These are phyloP conservation scores for Ariolimax columbianus DNA, from an alignment of 2,888 invertebrate genomes.

Conservation along the genomic window DNA sequence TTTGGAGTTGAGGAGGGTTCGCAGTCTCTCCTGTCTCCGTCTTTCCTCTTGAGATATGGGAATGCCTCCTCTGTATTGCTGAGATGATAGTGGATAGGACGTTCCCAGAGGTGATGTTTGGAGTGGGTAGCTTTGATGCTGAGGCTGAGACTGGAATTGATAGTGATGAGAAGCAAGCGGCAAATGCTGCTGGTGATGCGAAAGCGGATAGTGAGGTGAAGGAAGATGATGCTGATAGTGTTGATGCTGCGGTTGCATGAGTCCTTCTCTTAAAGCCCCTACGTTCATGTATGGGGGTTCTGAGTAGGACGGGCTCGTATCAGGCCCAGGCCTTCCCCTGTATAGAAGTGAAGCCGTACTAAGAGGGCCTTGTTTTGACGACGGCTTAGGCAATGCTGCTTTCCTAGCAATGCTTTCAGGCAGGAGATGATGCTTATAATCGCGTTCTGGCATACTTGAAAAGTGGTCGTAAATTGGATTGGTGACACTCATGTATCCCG, in stretches of 20 bases:
- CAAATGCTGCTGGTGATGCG: slow-evolving; percentile 23
- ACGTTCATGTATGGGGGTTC: slow-evolving; percentile 56
- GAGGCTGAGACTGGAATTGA: slow-evolving; percentile 26
- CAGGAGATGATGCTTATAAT: slow-evolving; percentile 58
- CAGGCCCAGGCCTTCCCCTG: slow-evolving; percentile 23
- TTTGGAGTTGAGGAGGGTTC: slow-evolving; percentile 72
- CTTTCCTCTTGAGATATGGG: slow-evolving; percentile 58
- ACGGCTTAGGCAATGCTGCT: slow-evolving; percentile 51
- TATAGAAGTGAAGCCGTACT: slow-evolving; percentile 16
- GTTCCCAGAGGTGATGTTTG: slow-evolving; percentile 40
- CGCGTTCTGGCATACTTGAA: slow-evolving; percentile 55
- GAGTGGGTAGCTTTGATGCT: slow-evolving; percentile 34
- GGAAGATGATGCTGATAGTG: slow-evolving; percentile 42
- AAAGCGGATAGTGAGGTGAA: slow-evolving; percentile 31
- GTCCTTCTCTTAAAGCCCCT: slow-evolving; percentile 50
- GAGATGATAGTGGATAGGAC: slow-evolving; percentile 22
- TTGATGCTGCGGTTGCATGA: slow-evolving; percentile 41
- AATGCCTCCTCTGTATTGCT: slow-evolving; percentile 51
- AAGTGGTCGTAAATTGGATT: slow-evolving; percentile 51
- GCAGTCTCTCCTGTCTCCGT: slow-evolving; percentile 69
- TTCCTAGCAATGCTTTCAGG: slow-evolving; percentile 54
- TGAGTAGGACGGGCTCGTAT: slow-evolving; percentile 43
- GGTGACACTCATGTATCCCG: slow-evolving; percentile 46
- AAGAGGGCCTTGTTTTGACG: slow-evolving; percentile 51
- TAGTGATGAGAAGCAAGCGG: slow-evolving; percentile 26